Percentiles rank a stretch among this genome's conserved stretches.
phyloP scores from a whole-genome alignment of 2,113 vertebrate species.

The Oceanites oceanicus region DNA sequence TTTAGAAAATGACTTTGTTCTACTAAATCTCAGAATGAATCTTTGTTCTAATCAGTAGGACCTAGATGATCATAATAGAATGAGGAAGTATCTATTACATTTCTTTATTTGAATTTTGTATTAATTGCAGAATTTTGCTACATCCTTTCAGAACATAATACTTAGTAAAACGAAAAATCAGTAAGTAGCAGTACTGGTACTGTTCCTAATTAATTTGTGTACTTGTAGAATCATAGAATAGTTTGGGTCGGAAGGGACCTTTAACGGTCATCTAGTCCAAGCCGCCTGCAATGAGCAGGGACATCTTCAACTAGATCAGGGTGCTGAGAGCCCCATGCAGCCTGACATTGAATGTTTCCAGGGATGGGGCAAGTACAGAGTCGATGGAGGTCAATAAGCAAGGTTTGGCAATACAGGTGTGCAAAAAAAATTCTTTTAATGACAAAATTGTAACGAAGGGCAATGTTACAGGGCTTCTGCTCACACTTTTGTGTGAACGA shows the following conservation, averaged over 20 bases:
- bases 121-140: background rate
- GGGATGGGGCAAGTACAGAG: background rate
- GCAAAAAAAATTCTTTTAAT: background rate
- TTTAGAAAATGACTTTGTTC: background rate
- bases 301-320: too few relatives aligned
- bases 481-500: fast-evolving
- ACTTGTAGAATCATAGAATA: background rate
- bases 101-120: background rate
- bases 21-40: background rate
- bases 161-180: background rate
- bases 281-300: background rate
- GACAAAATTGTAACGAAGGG: background rate
- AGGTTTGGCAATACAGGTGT: background rate
- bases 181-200: background rate
- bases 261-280: background rate
- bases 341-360: background rate
- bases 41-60: background rate
- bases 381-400: background rate
- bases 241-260: background rate
- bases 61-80: background rate
- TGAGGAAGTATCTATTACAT: background rate
- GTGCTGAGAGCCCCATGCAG: background rate
- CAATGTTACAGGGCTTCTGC: background rate
- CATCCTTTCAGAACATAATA: background rate
- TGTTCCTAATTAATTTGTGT: background rate